phyloP scores from a whole-genome alignment of 2,113 vertebrate genomes.

The Miniopterus natalensis region DNA sequence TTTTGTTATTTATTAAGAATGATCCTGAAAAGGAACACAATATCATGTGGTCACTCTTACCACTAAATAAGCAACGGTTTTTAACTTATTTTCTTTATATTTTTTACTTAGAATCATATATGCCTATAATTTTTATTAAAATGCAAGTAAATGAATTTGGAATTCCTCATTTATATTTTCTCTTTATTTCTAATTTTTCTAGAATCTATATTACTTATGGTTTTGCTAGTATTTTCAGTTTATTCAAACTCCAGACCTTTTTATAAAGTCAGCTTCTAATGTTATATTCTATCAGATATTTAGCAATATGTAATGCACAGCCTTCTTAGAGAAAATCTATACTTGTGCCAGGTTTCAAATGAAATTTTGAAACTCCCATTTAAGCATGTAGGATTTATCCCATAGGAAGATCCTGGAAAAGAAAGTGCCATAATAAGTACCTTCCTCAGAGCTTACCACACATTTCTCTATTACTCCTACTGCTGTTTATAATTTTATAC shows the following conservation, averaged over 20 bases:
- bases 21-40: neutral
- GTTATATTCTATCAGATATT: neutral
- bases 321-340: neutral
- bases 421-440: neutral
- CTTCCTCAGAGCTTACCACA: neutral
- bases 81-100: neutral
- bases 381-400: neutral
- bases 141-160: neutral
- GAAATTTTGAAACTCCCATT: neutral
- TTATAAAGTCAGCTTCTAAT: neutral
- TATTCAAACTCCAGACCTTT: neutral
- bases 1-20: slow-evolving; percentile 11
- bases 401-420: neutral
- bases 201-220: neutral
- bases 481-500: neutral
- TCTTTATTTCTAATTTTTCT: neutral
- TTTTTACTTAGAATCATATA: neutral
- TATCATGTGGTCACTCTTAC: neutral
- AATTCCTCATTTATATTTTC: neutral
- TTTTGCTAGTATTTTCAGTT: neutral
- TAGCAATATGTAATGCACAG: neutral
- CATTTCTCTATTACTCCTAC: neutral
- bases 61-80: slow-evolving; percentile 15
- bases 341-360: neutral
- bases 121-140: neutral